Base-by-base conservation (phyloP, 2,113 vertebrate genomes). In the Silurus glanis region DNA sequence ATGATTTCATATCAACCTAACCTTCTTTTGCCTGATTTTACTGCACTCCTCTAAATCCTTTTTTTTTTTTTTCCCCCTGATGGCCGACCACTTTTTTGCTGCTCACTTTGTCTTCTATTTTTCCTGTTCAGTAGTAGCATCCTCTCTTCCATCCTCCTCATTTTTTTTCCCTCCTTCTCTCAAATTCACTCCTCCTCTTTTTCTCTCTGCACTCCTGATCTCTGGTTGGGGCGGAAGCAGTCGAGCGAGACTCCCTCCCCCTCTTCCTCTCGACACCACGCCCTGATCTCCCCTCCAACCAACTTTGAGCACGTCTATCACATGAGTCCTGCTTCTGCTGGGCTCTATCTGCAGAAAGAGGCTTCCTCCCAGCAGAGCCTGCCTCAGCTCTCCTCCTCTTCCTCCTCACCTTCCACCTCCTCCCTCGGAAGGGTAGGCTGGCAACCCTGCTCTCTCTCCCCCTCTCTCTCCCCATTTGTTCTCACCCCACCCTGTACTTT, bases 241-340 rank as follows among this genome's bases (percentile, higher is more conserved):
- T 93, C 95, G 93, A 94, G 93, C 67, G 89, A 94, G 92, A 95
- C 95, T 94, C 93, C 94, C 91, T 95, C 93, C 91, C 94, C 93
- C 89, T 96, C 94, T 91, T 95, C 94, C 92, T 96, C 93, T 94
- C 89, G 80, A 86, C 95, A 95, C 92, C 94, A 94, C 92, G 91
- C 94, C 94, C 95, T 95, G 94, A 92, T 97, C 92, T 95, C 96
- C 91, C 94, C 95, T 92, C 95, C 95, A 92, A 94, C 94, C 95
- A 95, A 95, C 94, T 96, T 96, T 95, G 95, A 97, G 93, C 96
- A 96, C 93, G 83, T 96, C 91, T 96, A 92, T 96, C 96, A 96
- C 93, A 96, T 95, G 94, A 97, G 93, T 88, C 92, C 91, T 91
- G 55, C 93, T 86, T 96, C 95, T 92, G 95, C 96, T 86, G 95